A percentile compares a stretch with the other conserved stretches of the same genome.
Evolutionary conservation across 1,140 invertebrate species (phyloP).

Genomic region (Neomicropteryx cornuta): DNA sequence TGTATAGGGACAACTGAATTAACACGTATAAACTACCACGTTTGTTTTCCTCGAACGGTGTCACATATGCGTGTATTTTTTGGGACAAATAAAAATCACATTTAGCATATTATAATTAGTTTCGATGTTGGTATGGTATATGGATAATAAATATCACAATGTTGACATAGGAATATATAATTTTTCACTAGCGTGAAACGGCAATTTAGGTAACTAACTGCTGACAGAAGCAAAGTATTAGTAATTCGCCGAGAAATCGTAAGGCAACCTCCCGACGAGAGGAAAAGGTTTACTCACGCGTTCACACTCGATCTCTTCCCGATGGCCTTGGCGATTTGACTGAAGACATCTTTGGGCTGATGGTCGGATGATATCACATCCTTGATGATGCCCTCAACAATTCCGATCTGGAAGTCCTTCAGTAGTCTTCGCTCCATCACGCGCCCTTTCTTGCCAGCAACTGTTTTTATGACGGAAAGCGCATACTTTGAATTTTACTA

Average conservation of each 20-base stretch:
- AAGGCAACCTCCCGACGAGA: not conserved
- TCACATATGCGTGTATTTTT: no score
- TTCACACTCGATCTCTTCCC: slow-evolving; percentile 48
- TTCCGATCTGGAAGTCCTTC: slow-evolving; percentile 84
- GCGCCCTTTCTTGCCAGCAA: slow-evolving; percentile 71
- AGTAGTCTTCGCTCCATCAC: slow-evolving; percentile 73
- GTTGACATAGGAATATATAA: not conserved
- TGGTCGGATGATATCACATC: slow-evolving; percentile 55
- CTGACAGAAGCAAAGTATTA: not conserved
- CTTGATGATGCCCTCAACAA: slow-evolving; percentile 71
- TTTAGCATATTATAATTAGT: no score
- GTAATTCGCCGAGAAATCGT: not conserved
- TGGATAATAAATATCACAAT: not conserved
- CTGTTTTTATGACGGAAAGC: slow-evolving; percentile 39
- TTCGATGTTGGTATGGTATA: not conserved
- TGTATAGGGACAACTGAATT: no score
- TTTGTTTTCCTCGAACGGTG: no score
- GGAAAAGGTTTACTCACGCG: slow-evolving; percentile 21
- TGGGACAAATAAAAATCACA: no score
- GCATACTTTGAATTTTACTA: no score
- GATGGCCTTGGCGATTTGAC: slow-evolving; percentile 65
- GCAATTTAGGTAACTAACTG: not conserved
- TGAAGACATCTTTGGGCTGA: slow-evolving; percentile 66
- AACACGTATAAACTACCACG: no score
- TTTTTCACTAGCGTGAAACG: not conserved